These are phyloP conservation scores for Oryzias sinensis DNA, from an alignment of 2,797 vertebrate genomes.

Conservation along the genomic window DNA sequence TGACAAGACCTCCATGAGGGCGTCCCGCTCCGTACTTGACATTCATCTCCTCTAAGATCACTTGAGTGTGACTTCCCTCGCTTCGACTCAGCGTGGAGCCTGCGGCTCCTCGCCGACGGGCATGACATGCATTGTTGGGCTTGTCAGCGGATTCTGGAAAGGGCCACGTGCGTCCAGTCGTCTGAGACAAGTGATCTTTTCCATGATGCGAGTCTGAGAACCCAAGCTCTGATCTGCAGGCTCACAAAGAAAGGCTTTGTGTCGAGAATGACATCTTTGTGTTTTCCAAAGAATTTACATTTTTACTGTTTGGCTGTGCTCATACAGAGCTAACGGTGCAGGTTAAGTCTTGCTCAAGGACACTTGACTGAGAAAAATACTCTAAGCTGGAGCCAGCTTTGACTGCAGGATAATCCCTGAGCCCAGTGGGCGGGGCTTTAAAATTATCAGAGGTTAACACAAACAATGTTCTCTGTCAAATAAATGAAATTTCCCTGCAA, in stretches of 20 bases:
- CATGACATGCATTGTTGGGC: constrained; percentile 56
- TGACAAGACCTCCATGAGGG: constrained; percentile 53
- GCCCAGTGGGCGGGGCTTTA: too few relatives aligned
- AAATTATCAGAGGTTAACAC: too few relatives aligned
- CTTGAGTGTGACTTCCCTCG: constrained; percentile 58
- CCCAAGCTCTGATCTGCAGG: constrained; percentile 2
- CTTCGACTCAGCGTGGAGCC: constrained; percentile 46
- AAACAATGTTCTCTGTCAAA: too few relatives aligned
- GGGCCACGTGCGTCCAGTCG: constrained; percentile 59
- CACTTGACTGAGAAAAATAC: constrained; percentile 41
- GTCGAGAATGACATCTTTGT: constrained; percentile 18
- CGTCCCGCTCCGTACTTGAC: constrained; percentile 53
- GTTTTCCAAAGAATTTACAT: constrained; percentile 32
- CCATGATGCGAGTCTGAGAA: constrained; percentile 31
- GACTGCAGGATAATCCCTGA: constrained; percentile 35
- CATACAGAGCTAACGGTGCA: constrained; percentile 13
- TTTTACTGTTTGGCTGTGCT: constrained; percentile 14
- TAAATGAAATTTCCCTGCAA: too few relatives aligned
- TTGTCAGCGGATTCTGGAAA: constrained; percentile 58
- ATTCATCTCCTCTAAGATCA: constrained; percentile 66
- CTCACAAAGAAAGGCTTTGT: constrained; percentile 29
- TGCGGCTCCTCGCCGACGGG: constrained; percentile 7
- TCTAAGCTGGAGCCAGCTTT: constrained; percentile 12
- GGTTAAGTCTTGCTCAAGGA: constrained; percentile 18
- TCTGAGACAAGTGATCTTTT: constrained; percentile 51